Percentiles rank a stretch among this genome's conserved stretches.
Evolutionary conservation across 1,140 invertebrate genomes (phyloP).

Genomic region (Drosophila malerkotliana): DNA sequence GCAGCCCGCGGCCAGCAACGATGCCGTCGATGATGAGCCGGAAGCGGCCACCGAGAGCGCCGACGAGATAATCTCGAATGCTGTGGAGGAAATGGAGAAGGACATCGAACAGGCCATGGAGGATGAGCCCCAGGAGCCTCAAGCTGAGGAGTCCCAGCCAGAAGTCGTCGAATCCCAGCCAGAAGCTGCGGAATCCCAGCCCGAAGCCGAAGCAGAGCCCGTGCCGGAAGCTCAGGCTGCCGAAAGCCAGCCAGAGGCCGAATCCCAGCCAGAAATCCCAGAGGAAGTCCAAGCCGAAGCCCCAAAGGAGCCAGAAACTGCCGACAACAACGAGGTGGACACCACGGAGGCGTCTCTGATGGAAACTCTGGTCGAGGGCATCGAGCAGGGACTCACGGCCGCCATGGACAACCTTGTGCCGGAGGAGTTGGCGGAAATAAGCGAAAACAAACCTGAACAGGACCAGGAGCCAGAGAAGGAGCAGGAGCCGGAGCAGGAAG

Average conservation of each 20-base stretch:
- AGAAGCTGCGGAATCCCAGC: background rate
- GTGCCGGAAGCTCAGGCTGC: background rate
- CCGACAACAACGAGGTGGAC: conserved; percentile 55
- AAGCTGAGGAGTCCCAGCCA: background rate
- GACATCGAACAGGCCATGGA: conserved; percentile 20
- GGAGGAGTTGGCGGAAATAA: conserved; percentile 36
- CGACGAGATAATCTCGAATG: background rate
- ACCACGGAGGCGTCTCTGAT: conserved; percentile 59
- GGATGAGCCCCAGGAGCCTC: conserved; percentile 17
- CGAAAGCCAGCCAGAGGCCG: conserved; percentile 7
- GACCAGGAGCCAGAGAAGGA: conserved; percentile 4
- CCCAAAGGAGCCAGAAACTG: background rate
- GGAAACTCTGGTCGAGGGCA: conserved; percentile 45
- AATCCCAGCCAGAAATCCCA: background rate
- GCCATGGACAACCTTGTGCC: conserved; percentile 59
- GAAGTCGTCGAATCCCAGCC: background rate
- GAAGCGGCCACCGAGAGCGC: background rate
- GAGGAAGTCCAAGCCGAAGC: conserved; percentile 1
- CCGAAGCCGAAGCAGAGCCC: background rate
- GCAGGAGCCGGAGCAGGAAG: background rate
- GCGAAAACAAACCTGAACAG: conserved; percentile 14
- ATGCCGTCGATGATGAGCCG: conserved; percentile 1
- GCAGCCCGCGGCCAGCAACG: background rate
- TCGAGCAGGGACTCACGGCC: conserved; percentile 62
- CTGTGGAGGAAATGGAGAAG: conserved; percentile 22